Percentiles rank a stretch among this genome's conserved stretches.
Evolutionary conservation across 1,140 invertebrate species (phyloP).

Genomic region (Babylonia areolata): DNA sequence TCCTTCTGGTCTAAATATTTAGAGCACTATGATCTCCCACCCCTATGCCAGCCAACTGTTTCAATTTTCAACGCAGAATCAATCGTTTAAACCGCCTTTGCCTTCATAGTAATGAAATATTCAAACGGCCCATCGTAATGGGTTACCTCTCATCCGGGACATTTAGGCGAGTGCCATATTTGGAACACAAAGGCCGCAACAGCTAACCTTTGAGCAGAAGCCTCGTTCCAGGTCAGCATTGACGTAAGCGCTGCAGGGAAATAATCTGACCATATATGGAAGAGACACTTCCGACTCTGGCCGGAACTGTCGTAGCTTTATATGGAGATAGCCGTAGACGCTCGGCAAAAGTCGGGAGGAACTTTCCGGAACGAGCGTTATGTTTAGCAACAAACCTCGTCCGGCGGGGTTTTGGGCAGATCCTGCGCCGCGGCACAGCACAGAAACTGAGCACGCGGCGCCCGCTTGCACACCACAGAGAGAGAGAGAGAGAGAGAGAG

Average conservation of each 20-base stretch:
- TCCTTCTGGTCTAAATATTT: slow-evolving; percentile 31
- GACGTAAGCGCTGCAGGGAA: slow-evolving; percentile 60
- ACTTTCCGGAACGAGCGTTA: slow-evolving; percentile 30
- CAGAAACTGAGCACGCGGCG: background rate
- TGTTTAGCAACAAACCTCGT: slow-evolving; percentile 30
- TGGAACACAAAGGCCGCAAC: slow-evolving; percentile 59
- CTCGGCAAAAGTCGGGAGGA: slow-evolving; percentile 20
- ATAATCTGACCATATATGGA: slow-evolving; percentile 63
- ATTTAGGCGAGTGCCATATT: slow-evolving; percentile 64
- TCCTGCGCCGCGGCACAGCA: background rate
- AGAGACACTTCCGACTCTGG: slow-evolving; percentile 51
- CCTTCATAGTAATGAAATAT: slow-evolving; percentile 45
- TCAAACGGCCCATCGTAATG: slow-evolving; percentile 48
- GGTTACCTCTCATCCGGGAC: slow-evolving; percentile 48
- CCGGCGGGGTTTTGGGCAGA: slow-evolving; percentile 6
- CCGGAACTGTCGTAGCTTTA: slow-evolving; percentile 56
- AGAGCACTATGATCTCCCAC: slow-evolving; percentile 15
- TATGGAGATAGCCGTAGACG: slow-evolving; percentile 57
- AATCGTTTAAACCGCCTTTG: slow-evolving; percentile 40
- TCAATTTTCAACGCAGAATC: slow-evolving; percentile 1
- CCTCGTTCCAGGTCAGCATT: slow-evolving; percentile 49
- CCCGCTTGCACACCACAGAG: background rate
- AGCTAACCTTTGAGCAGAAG: slow-evolving; percentile 43
- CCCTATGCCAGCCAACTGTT: slow-evolving; percentile 28
- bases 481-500: background rate